Evolutionary conservation across 1,140 invertebrate species (phyloP).

Genomic region (Metaphire vulgaris): DNA sequence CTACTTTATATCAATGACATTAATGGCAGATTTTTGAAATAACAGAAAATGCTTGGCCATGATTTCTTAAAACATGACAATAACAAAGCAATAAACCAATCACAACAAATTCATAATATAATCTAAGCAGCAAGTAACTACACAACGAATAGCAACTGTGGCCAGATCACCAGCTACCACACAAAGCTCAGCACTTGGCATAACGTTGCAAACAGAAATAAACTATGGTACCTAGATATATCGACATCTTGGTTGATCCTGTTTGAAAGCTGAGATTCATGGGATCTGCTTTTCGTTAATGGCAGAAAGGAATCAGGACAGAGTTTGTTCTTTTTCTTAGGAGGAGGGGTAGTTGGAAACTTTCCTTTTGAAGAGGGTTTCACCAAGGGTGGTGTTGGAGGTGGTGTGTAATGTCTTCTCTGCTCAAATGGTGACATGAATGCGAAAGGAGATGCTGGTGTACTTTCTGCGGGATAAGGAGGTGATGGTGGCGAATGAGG

Average conservation of each 20-base stretch:
- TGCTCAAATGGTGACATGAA: conserved; percentile 32
- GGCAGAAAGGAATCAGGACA: conserved; percentile 59
- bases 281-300: conserved; percentile 80
- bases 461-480: conserved; percentile 41
- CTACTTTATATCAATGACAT: too few species aligned
- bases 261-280: conserved; percentile 72
- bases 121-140: too few species aligned
- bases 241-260: conserved; percentile 54
- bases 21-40: too few species aligned
- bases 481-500: conserved; percentile 25
- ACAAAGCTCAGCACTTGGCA: too few species aligned
- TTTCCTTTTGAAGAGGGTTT: conserved; percentile 55
- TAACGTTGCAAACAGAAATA: too few species aligned
- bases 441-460: conserved; percentile 42
- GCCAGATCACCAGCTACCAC: too few species aligned
- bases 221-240: conserved; percentile 25
- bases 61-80: too few species aligned
- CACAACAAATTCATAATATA: too few species aligned
- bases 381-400: conserved; percentile 58
- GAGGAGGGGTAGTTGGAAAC: conserved; percentile 72
- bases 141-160: too few species aligned
- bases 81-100: too few species aligned
- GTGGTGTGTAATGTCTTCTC: conserved; percentile 52
- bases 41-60: too few species aligned
- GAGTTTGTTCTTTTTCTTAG: conserved; percentile 59